phyloP scores from a whole-genome alignment of 1,140 invertebrate genomes.

The Hycleus phaleratus region DNA sequence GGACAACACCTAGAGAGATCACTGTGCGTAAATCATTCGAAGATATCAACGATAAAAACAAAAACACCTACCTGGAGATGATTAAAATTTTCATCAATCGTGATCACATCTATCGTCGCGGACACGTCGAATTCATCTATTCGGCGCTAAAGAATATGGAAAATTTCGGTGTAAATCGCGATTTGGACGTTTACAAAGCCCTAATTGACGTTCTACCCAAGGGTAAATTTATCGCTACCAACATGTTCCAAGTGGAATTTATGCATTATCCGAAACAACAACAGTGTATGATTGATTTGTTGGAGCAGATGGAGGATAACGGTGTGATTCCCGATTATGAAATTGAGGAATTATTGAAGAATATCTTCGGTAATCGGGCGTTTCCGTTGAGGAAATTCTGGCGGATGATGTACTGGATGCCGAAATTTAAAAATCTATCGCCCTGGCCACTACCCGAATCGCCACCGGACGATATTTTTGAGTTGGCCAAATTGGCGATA shows the following conservation, averaged over 20 bases:
- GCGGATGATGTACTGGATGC: conserved; percentile 97
- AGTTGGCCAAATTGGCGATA: conserved; percentile 81
- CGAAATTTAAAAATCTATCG: conserved; percentile 87
- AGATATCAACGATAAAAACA: conserved; percentile 56
- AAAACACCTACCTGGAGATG: conserved; percentile 64
- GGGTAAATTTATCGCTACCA: conserved; percentile 76
- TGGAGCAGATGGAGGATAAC: conserved; percentile 88
- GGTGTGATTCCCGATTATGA: conserved; percentile 86
- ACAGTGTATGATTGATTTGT: conserved; percentile 75
- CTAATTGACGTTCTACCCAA: conserved; percentile 89
- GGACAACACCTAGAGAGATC: no score
- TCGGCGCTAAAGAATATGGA: conserved; percentile 82
- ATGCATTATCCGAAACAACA: conserved; percentile 94
- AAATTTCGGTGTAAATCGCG: conserved; percentile 81
- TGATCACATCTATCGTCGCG: conserved; percentile 53
- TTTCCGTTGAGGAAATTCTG: conserved; percentile 75
- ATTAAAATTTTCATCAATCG: conserved; percentile 60
- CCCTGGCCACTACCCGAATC: conserved; percentile 80
- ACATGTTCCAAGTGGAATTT: conserved; percentile 76
- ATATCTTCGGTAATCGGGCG: conserved; percentile 74
- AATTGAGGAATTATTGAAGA: conserved; percentile 70
- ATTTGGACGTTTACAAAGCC: conserved; percentile 86
- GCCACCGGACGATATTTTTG: conserved; percentile 62
- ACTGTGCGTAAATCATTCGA: conserved; percentile 41
- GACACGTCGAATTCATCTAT: conserved; percentile 91